Percentiles rank a stretch among this genome's conserved stretches.
These are phyloP conservation scores for Sebastes oblongus DNA, from an alignment of 2,797 vertebrate species.

Conservation along the genomic window DNA sequence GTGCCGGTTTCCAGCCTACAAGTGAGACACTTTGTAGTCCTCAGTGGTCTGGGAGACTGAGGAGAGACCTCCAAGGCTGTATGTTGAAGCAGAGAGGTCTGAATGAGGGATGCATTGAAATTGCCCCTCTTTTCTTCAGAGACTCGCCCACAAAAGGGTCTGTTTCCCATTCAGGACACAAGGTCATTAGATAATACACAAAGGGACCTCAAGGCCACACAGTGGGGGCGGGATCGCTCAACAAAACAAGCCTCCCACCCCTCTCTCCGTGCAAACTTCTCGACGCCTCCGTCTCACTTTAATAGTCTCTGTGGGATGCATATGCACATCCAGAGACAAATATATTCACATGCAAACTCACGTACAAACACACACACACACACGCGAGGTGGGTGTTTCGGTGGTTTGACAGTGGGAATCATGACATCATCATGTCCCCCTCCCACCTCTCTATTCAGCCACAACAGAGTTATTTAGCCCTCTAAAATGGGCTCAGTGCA, in stretches of 20 bases:
- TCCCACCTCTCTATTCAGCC: constrained; percentile 37
- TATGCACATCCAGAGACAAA: constrained; percentile 26
- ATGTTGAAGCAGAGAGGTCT: constrained; percentile 47
- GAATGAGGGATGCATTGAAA: constrained; percentile 72
- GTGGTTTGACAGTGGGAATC: constrained; percentile 50
- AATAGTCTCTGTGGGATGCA: constrained; percentile 27
- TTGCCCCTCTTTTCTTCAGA: constrained; percentile 53
- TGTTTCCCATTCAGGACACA: constrained; percentile 78
- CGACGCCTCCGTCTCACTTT: constrained; percentile 8
- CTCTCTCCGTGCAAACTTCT: constrained; percentile 35
- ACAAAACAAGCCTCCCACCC: constrained; percentile 53
- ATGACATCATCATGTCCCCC: constrained; percentile 53
- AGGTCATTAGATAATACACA: constrained; percentile 78
- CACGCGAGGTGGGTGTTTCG: background rate
- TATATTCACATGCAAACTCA: constrained; percentile 29
- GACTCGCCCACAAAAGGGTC: constrained; percentile 65
- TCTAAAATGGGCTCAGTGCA: constrained; percentile 32
- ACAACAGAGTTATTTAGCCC: constrained; percentile 38
- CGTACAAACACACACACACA: constrained; percentile 2
- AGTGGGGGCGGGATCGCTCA: constrained; percentile 45
- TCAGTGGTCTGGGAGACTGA: constrained; percentile 31
- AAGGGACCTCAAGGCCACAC: constrained; percentile 70
- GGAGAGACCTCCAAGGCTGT: constrained; percentile 56
- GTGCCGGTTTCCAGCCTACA: constrained; percentile 10
- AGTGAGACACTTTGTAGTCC: constrained; percentile 44